Conservation (phyloP, 2,113 vertebrate genomes). For the Periophthalmus modestus region DNA sequence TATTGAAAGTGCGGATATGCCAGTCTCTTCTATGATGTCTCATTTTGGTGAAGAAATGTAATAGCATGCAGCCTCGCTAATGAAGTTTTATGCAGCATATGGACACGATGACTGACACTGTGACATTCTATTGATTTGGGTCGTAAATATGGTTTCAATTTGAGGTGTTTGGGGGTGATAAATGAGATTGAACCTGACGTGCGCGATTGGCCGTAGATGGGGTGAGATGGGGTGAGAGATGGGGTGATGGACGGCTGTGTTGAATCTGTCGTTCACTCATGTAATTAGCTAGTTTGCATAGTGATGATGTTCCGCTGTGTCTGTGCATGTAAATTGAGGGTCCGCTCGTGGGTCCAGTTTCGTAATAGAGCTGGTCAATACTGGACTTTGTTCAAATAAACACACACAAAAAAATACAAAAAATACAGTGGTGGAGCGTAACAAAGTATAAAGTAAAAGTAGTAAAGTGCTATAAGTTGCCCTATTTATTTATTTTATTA, state of each 20-base stretch:
- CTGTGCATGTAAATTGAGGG: slow-evolving; percentile 28
- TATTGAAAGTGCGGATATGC: slow-evolving; percentile 36
- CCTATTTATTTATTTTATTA: too few relatives aligned
- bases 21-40: slow-evolving; percentile 48
- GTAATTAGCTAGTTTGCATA: slow-evolving; percentile 72
- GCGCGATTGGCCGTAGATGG: too few relatives aligned
- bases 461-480: too few relatives aligned
- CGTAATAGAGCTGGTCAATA: too few relatives aligned
- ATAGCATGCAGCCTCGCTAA: slow-evolving; percentile 54
- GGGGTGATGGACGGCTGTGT: slow-evolving; percentile 33
- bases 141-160: slow-evolving; percentile 70
- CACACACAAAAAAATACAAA: too few relatives aligned
- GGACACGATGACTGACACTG: slow-evolving; percentile 58
- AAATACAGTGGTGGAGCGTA: too few relatives aligned
- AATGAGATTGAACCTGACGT: slow-evolving; percentile 70
- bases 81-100: slow-evolving; percentile 62
- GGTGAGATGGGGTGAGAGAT: slow-evolving; percentile 2
- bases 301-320: slow-evolving; percentile 61
- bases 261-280: slow-evolving; percentile 63
- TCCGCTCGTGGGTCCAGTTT: not conserved
- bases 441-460: too few relatives aligned
- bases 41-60: slow-evolving; percentile 51
- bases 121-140: slow-evolving; percentile 65
- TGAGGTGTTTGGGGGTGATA: slow-evolving; percentile 50
- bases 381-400: too few relatives aligned